A percentile compares a stretch with the other conserved stretches of the same genome.
Conservation (phyloP, 2,113 vertebrate genomes). For the Malurus elegans region DNA sequence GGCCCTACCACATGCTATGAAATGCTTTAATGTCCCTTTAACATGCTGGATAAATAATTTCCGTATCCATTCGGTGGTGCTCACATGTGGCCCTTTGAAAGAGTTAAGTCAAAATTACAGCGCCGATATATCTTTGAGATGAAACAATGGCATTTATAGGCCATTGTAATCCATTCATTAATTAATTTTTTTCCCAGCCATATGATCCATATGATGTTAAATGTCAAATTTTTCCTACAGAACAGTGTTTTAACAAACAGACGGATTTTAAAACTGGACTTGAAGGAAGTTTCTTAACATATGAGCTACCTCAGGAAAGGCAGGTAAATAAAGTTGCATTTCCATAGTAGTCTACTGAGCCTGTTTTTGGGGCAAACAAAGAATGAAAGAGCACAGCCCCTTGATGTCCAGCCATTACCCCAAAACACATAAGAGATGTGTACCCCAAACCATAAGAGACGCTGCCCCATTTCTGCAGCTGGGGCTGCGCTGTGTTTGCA, state of each 20-base stretch:
- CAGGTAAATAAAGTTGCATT: conserved; percentile 49
- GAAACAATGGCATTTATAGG: conserved; percentile 71
- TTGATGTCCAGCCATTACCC: accelerated
- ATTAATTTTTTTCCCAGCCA: conserved; percentile 70
- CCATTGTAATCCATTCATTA: conserved; percentile 69
- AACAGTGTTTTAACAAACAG: conserved; percentile 39
- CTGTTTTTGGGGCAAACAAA: accelerated
- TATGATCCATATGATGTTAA: conserved; percentile 61
- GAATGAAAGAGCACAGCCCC: neutral
- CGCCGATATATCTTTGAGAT: conserved; percentile 63
- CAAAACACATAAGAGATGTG: neutral
- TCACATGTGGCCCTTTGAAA: conserved; percentile 66
- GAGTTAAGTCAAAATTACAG: conserved; percentile 52
- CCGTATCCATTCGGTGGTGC: conserved; percentile 21
- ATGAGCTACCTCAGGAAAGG: conserved; percentile 26
- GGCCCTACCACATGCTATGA: conserved; percentile 42
- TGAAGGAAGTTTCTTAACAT: conserved; percentile 19
- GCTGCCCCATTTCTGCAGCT: neutral
- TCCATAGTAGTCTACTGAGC: neutral
- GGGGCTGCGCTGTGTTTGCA: accelerated
- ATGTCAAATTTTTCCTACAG: conserved; percentile 9
- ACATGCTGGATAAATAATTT: conserved; percentile 60
- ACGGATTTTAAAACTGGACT: conserved; percentile 21
- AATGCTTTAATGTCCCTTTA: conserved; percentile 58
- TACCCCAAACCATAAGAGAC: too few relatives aligned